Percentiles rank a stretch among this genome's conserved stretches.
phyloP scores from a whole-genome alignment of 1,140 invertebrate genomes.

The Drosophila aff. region DNA sequence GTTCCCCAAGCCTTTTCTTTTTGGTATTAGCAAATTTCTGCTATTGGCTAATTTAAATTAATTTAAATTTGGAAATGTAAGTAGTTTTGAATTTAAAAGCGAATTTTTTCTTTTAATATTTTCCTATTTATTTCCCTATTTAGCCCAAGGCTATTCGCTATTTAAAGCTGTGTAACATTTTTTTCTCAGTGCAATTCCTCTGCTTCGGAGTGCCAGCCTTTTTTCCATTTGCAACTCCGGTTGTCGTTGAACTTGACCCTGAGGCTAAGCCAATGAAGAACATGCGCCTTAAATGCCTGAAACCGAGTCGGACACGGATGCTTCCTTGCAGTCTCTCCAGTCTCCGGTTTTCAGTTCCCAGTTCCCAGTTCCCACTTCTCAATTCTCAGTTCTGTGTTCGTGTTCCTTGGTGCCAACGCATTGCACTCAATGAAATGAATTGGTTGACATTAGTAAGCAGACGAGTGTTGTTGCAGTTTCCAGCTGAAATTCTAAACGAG shows the following conservation, averaged over 20 bases:
- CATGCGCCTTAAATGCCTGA: slow-evolving; percentile 78
- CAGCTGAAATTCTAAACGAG: slow-evolving; percentile 72
- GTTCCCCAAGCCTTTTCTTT: no score
- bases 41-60: no score
- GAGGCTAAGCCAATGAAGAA: slow-evolving; percentile 74
- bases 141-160: not conserved
- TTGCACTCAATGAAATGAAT: slow-evolving; percentile 82
- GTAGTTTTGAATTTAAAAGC: no score
- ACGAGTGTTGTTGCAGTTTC: slow-evolving; percentile 50
- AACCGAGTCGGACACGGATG: slow-evolving; percentile 35
- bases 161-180: not conserved
- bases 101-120: no score
- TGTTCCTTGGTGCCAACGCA: slow-evolving; percentile 67
- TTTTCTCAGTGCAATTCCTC: slow-evolving; percentile 8
- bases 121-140: no score
- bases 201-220: slow-evolving; percentile 18
- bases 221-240: slow-evolving; percentile 42
- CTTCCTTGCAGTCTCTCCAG: slow-evolving; percentile 21
- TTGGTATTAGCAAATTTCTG: no score
- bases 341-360: slow-evolving; percentile 12
- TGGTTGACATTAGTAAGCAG: slow-evolving; percentile 77
- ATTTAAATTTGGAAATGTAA: no score
- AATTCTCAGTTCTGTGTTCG: slow-evolving; percentile 1
- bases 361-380: slow-evolving; percentile 10
- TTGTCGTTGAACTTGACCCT: slow-evolving; percentile 76